Percentiles rank a stretch among this genome's conserved stretches.
phyloP scores from a whole-genome alignment of 2,888 invertebrate genomes.

The Carterocephalus palaemon region DNA sequence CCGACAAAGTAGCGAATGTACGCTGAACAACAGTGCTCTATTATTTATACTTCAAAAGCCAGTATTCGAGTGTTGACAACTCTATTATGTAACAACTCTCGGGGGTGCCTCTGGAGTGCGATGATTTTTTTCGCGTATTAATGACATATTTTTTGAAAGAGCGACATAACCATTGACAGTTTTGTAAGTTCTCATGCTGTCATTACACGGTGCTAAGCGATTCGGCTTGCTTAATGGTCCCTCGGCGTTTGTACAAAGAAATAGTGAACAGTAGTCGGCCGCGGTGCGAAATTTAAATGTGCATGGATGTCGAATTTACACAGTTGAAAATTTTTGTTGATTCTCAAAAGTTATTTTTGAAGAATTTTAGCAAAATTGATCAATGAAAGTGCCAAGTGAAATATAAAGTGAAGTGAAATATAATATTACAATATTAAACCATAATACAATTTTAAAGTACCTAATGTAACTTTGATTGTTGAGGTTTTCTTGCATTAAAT shows the following conservation, averaged over 20 bases:
- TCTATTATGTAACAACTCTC: conserved; percentile 71
- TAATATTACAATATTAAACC: too few relatives aligned
- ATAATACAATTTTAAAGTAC: too few relatives aligned
- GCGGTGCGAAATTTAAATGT: not conserved
- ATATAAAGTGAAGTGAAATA: too few relatives aligned
- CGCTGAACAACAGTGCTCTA: conserved; percentile 49
- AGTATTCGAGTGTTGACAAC: conserved; percentile 71
- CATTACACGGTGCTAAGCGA: conserved; percentile 70
- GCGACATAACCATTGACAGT: conserved; percentile 70
- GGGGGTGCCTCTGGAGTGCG: conserved; percentile 60
- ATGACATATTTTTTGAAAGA: conserved; percentile 71
- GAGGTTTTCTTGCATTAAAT: too few relatives aligned
- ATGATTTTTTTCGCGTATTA: conserved; percentile 64
- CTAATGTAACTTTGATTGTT: too few relatives aligned
- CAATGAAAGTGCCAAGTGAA: too few relatives aligned
- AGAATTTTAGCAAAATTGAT: too few relatives aligned
- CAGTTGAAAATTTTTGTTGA: too few relatives aligned
- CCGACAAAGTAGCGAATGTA: conserved; percentile 63
- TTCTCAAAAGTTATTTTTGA: too few relatives aligned
- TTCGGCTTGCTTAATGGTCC: conserved; percentile 36
- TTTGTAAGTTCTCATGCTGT: conserved; percentile 60
- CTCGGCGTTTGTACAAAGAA: conserved; percentile 9
- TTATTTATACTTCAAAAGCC: conserved; percentile 72
- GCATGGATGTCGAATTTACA: too few relatives aligned
- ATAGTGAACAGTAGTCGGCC: not conserved